Percentiles rank a stretch among this genome's conserved stretches.
These are phyloP conservation scores for Drosophila subpulchrella DNA, from an alignment of 1,140 invertebrate genomes.

Conservation along the genomic window DNA sequence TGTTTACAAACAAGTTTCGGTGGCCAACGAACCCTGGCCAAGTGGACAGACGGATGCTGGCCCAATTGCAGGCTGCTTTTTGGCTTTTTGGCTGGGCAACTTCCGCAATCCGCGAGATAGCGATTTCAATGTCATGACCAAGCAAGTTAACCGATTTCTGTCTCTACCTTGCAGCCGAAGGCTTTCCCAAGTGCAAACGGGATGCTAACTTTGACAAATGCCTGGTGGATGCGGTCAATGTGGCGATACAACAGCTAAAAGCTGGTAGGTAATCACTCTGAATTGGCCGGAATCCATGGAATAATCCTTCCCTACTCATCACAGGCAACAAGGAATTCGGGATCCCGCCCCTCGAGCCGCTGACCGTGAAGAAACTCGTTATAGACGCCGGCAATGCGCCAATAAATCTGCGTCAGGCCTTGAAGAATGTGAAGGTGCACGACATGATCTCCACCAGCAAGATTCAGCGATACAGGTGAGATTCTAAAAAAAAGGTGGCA, in stretches of 20 bases:
- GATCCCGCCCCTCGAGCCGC: slow-evolving; percentile 81
- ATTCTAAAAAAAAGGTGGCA: slow-evolving; percentile 8
- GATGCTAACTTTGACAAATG: slow-evolving; percentile 83
- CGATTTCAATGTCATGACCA: slow-evolving; percentile 71
- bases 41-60: slow-evolving; percentile 26
- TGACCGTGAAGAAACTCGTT: slow-evolving; percentile 80
- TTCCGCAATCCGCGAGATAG: slow-evolving; percentile 52
- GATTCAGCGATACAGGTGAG: slow-evolving; percentile 78
- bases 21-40: slow-evolving; percentile 74
- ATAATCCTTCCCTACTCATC: slow-evolving; percentile 21
- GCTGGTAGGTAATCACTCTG: slow-evolving; percentile 46
- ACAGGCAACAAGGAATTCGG: slow-evolving; percentile 82
- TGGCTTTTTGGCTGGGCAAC: slow-evolving; percentile 10
- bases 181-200: slow-evolving; percentile 77
- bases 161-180: slow-evolving; percentile 56
- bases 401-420: slow-evolving; percentile 86
- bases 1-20: slow-evolving; percentile 61
- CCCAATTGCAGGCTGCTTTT: slow-evolving; percentile 59
- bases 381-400: slow-evolving; percentile 83
- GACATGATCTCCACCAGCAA: slow-evolving; percentile 85
- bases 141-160: slow-evolving; percentile 21
- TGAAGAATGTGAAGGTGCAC: slow-evolving; percentile 86
- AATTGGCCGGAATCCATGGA: not conserved
- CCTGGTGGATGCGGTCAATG: slow-evolving; percentile 79
- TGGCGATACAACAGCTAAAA: slow-evolving; percentile 74